phyloP scores from a whole-genome alignment of 1,140 invertebrate species.

The Leptopilina boulardi region DNA sequence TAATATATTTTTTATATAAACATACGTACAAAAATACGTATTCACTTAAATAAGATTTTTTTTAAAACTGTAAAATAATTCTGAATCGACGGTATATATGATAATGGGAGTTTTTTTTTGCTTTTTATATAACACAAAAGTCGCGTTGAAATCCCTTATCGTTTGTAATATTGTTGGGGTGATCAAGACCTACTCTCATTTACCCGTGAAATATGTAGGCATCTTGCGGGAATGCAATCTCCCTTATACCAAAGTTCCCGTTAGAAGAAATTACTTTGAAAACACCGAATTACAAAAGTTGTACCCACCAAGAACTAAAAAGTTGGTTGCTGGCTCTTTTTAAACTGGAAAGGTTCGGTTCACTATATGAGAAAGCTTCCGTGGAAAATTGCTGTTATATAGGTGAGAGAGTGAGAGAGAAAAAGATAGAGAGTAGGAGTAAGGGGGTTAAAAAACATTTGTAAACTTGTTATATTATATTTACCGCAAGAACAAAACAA shows the following conservation, averaged over 20 bases:
- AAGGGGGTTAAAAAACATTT: background rate
- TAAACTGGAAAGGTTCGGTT: background rate
- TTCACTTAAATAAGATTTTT: too few relatives aligned
- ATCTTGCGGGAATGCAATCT: slow-evolving; percentile 23
- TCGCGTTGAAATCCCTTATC: slow-evolving; percentile 19
- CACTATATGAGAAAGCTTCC: background rate
- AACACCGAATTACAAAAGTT: slow-evolving; percentile 33
- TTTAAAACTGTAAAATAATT: too few relatives aligned
- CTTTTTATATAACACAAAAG: background rate
- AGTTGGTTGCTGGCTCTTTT: background rate
- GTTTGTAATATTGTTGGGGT: slow-evolving; percentile 26
- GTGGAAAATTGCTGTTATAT: slow-evolving; percentile 13
- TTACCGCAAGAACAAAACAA: too few relatives aligned
- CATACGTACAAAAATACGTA: too few relatives aligned
- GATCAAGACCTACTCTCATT: slow-evolving; percentile 25
- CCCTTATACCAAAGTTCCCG: slow-evolving; percentile 18
- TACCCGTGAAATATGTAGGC: slow-evolving; percentile 24
- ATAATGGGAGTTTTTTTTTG: background rate
- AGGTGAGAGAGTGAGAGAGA: too few relatives aligned
- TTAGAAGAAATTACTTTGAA: slow-evolving; percentile 32
- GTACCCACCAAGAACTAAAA: background rate
- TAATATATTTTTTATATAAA: too few relatives aligned
- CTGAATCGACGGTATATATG: too few relatives aligned
- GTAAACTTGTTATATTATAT: background rate
- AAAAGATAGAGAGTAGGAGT: too few relatives aligned